Evolutionary conservation across 2,797 vertebrate genomes (phyloP), one percentile per base, ranked within the genome.

Genomic region (Triplophysa bombifrons): DNA sequence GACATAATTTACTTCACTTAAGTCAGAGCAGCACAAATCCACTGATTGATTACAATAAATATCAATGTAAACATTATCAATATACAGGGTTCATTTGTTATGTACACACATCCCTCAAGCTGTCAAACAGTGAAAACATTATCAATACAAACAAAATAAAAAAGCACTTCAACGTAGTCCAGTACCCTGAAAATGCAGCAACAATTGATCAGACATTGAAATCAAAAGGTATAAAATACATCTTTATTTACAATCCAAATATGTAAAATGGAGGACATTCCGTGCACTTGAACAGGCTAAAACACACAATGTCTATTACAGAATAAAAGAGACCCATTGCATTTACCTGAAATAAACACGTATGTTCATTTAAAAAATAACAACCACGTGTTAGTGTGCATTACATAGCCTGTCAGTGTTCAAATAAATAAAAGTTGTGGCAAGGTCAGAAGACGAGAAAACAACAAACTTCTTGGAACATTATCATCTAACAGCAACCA

Each of bases 61-160:
- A 89, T 85, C 72, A 79, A 67, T 90, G 90, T 92, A 91, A 92
- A 92, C 89, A 70, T 85, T 70, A 84, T 88, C 81, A 85, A 83
- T 82, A 87, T 83, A 82, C 85, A 86, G 81, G 79, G 83, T 85
- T 61, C 61, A 66, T 83, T 75, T 86, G 53, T n/a, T 85, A 87
- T 86, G 70, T 84, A 83, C 82, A 86, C 78, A 87, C 90, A 87
- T 89, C 89, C 89, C 83, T 88, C 87, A 83, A 25, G 80, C 87
- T 87, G 88, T 89, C 88, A 81, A 76, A 89, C 87, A 88, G 84
- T 84, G 76, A 75, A 68, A 80, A 80, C 74, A 56, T 82, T 77
- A 75, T 1, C 3, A 38, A 85, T 76, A 88, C 19, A 84, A 84
- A 84, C 66, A 4, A 76, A 50, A 66, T 12, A 82, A 80, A 72